phyloP scores from a whole-genome alignment of 2,888 invertebrate genomes.

The Halictus ligatus region DNA sequence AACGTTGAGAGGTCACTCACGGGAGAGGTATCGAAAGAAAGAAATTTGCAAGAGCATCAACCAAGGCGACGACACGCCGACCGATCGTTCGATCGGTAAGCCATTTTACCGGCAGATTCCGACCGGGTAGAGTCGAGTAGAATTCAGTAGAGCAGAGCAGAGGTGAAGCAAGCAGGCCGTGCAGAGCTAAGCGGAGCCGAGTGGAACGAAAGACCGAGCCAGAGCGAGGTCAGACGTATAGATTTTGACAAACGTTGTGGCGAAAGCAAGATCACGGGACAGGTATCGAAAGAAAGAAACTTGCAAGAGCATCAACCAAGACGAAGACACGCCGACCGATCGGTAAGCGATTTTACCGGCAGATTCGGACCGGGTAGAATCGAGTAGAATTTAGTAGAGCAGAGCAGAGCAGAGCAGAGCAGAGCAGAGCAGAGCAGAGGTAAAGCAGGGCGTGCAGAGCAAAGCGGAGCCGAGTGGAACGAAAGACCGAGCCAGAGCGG shows the following conservation, averaged over 20 bases:
- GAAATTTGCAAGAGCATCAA: too few relatives aligned
- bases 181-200: conserved; percentile 6
- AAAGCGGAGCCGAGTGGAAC: conserved; percentile 17
- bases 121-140: not conserved
- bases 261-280: not conserved
- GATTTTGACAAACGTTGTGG: conserved; percentile 6
- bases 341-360: not conserved
- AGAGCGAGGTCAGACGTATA: conserved; percentile 70
- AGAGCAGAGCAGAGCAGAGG: not conserved
- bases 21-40: not conserved
- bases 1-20: not conserved
- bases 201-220: conserved; percentile 39
- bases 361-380: not conserved
- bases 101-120: not conserved
- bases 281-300: not conserved
- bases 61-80: not conserved
- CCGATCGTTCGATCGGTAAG: not conserved
- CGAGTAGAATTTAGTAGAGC: not conserved
- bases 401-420: not conserved
- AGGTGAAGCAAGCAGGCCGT: not conserved
- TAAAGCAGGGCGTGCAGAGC: not conserved
- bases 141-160: not conserved
- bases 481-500: conserved; percentile 47
- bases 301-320: not conserved
- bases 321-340: too few relatives aligned